phyloP scores from a whole-genome alignment of 2,113 vertebrate species.

The Cettia cetti region DNA sequence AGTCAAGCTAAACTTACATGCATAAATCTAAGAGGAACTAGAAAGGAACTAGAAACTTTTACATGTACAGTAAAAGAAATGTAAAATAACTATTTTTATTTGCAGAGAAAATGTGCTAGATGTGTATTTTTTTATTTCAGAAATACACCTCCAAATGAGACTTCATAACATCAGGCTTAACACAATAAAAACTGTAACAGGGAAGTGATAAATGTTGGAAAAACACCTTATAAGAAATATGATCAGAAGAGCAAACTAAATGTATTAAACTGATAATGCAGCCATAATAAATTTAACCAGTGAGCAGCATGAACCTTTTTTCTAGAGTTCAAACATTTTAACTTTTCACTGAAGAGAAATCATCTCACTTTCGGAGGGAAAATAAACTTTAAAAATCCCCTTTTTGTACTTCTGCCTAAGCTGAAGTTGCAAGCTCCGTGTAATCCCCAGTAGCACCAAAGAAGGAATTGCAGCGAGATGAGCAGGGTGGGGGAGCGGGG shows the following conservation, averaged over 20 bases:
- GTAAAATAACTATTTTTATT: not conserved
- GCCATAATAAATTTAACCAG: not conserved
- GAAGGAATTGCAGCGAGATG: constrained; percentile 52
- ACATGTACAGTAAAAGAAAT: not conserved
- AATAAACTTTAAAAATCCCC: constrained; percentile 31
- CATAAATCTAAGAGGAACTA: not conserved
- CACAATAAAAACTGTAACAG: not conserved
- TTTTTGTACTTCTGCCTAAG: constrained; percentile 15
- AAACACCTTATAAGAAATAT: not conserved
- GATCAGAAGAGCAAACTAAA: constrained; percentile 15
- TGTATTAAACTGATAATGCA: not conserved
- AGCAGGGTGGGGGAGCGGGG: not conserved
- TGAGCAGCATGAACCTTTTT: constrained; percentile 10
- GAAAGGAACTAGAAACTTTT: not conserved
- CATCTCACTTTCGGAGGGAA: not conserved
- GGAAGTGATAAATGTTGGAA: not conserved
- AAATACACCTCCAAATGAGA: not conserved
- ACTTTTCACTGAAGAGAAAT: not conserved
- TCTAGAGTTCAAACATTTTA: constrained; percentile 40
- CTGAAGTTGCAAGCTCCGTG: constrained; percentile 32
- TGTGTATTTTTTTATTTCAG: not conserved
- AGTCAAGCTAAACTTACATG: not conserved
- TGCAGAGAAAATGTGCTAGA: not conserved
- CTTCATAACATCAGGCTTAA: not conserved
- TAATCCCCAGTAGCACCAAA: constrained; percentile 67